Percentiles rank a stretch among this genome's conserved stretches.
Evolutionary conservation across 2,888 invertebrate species (phyloP).

Genomic region (Paralinhomoeus sp.): DNA sequence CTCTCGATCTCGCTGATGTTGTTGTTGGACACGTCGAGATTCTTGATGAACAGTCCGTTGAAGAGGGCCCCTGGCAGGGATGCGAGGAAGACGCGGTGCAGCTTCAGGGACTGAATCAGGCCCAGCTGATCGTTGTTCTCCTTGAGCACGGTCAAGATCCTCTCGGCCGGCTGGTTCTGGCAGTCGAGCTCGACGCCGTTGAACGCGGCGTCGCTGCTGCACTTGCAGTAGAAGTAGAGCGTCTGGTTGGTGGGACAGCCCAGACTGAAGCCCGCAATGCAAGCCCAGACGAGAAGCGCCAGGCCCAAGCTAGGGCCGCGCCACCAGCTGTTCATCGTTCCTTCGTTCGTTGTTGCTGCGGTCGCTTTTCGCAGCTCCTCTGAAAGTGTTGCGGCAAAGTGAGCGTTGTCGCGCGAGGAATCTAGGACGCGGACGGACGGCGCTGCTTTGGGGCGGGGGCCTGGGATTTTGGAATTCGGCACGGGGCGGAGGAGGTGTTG

Average conservation of each 20-base stretch:
- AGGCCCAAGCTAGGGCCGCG: no score
- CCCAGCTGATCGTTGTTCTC: constrained; percentile 14
- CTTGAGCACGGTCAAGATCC: constrained; percentile 5
- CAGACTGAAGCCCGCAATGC: no score
- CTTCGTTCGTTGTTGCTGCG: no score
- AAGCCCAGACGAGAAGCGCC: no score
- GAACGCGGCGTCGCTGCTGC: constrained; percentile 5
- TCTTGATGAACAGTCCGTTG: constrained; percentile 20
- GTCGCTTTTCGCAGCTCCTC: no score
- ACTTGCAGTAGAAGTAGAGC: constrained; percentile 6
- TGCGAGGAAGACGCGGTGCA: constrained; percentile 6
- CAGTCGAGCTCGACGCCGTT: constrained; percentile 19
- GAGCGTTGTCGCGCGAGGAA: no score
- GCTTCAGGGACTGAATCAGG: constrained; percentile 16
- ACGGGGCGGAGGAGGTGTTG: no score
- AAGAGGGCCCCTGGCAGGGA: constrained; percentile 13
- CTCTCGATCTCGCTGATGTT: constrained; percentile 12
- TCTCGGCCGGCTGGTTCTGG: constrained; percentile 7
- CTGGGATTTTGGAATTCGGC: no score
- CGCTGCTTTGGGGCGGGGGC: no score
- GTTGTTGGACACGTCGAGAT: constrained; percentile 16
- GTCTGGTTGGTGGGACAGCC: constrained; percentile 7
- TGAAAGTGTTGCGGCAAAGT: no score
- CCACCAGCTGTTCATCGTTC: no score
- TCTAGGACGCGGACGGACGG: no score